Percentiles rank a stretch among this genome's conserved stretches.
phyloP scores from a whole-genome alignment of 1,140 invertebrate genomes.

The Adoxophyes honmai region DNA sequence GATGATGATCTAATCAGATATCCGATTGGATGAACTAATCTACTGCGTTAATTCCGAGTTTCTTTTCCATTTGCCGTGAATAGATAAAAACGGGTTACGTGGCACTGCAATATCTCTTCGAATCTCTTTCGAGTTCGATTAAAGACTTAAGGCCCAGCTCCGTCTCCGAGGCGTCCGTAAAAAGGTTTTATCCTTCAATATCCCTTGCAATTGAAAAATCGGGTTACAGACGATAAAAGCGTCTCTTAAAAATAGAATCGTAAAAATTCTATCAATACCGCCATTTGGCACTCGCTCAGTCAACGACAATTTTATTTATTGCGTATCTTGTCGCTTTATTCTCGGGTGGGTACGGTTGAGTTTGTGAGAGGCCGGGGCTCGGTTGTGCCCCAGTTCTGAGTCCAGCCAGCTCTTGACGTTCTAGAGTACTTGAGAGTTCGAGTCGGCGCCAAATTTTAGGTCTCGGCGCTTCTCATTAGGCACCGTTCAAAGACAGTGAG shows the following conservation, averaged over 20 bases:
- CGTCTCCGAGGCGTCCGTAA: not conserved
- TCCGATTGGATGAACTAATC: too few relatives aligned
- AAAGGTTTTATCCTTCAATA: slow-evolving; percentile 19
- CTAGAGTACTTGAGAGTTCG: slow-evolving; percentile 60
- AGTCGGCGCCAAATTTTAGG: slow-evolving; percentile 71
- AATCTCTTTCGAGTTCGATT: too few relatives aligned
- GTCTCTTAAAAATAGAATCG: slow-evolving; percentile 32
- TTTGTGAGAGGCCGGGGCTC: slow-evolving; percentile 27
- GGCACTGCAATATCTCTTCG: too few relatives aligned
- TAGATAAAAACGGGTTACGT: too few relatives aligned
- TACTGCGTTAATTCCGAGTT: too few relatives aligned
- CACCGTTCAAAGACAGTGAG: slow-evolving; percentile 35
- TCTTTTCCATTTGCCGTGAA: too few relatives aligned
- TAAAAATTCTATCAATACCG: slow-evolving; percentile 49
- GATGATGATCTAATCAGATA: too few relatives aligned
- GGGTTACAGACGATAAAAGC: slow-evolving; percentile 36
- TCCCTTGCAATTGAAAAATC: slow-evolving; percentile 33
- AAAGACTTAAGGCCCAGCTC: too few relatives aligned
- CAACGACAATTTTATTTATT: slow-evolving; percentile 23
- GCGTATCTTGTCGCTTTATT: slow-evolving; percentile 22
- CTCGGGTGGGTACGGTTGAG: slow-evolving; percentile 22
- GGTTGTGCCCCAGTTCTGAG: not conserved
- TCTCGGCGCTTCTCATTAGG: slow-evolving; percentile 68
- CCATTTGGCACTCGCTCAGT: slow-evolving; percentile 29
- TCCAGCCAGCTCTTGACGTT: slow-evolving; percentile 32